phyloP scores from a whole-genome alignment of 2,797 vertebrate species.

The Pipistrellus pipistrellus region DNA sequence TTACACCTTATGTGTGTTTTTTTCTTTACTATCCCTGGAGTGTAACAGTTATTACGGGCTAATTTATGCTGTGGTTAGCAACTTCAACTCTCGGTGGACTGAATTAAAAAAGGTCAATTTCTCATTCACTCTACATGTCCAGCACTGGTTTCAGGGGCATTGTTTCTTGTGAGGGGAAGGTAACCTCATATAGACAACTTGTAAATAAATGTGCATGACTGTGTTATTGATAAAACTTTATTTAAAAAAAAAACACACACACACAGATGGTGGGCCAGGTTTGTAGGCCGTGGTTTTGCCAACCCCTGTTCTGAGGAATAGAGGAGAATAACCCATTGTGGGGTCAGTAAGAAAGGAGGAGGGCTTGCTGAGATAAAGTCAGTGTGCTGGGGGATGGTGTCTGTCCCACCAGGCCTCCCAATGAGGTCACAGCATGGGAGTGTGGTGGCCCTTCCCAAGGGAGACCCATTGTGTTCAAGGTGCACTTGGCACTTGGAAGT shows the following conservation, averaged over 20 bases:
- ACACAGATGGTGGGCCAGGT: neutral
- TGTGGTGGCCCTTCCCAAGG: neutral
- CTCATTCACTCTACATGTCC: neutral
- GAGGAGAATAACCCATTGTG: neutral
- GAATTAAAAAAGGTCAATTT: neutral
- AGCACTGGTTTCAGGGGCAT: neutral
- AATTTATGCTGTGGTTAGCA: neutral
- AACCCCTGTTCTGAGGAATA: neutral
- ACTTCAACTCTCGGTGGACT: neutral
- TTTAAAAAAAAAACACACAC: conserved; percentile 2
- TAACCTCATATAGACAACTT: neutral
- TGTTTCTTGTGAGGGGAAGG: neutral
- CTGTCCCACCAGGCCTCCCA: neutral
- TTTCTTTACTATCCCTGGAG: neutral
- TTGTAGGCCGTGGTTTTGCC: neutral
- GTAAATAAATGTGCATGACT: neutral
- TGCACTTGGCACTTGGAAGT: neutral
- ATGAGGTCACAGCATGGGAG: neutral
- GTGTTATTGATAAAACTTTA: conserved; percentile 10
- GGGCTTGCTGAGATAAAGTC: neutral
- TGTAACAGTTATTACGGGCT: neutral
- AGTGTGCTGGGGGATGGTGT: neutral
- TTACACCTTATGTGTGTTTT: neutral
- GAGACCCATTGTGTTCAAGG: neutral
- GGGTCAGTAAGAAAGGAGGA: neutral